Evolutionary conservation across 2,888 invertebrate genomes (phyloP), one percentile per base, ranked within the genome.

Genomic region (Bombylius major): DNA sequence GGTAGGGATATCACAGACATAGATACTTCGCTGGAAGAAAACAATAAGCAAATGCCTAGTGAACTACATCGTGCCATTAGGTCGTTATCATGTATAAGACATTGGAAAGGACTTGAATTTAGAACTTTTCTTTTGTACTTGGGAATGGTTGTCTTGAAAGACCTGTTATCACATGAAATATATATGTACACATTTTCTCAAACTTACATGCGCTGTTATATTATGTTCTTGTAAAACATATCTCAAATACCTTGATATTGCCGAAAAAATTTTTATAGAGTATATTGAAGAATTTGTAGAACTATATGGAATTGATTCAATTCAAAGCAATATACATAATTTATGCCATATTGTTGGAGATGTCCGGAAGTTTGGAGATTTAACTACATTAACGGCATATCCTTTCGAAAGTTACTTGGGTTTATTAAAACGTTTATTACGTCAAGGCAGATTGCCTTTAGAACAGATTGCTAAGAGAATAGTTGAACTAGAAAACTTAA

Each of bases 291-390:
- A 36, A 42, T 62, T 54, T 61, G 51, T 61, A 46, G 58, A 63
- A 44, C 50, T 69, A 39, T 72, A 71, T 64, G 67, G 68, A 12
- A 58, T 62, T 56, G 63, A 68, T 47, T 61, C 60, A 55, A 56
- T 69, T n/a, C 63, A 64, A 12, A 68, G 69, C 57, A 73, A 73
- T 64, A 62, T 72, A 7, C 72, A 72, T 61, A 63, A 64, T 47
- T 57, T 72, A 32, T 57, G 65, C 36, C 71, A 72, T 62, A 48
- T 71, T 39, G 62, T 67, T 32, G 63, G 65, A 54, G 71, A 72
- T 60, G 66, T 64, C 5, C 42, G 50, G 53, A 64, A 56, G 44
- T 68, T 64, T 61, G 70, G 71, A 6, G 46, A 48, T 34, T 61
- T 71, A 33, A 65, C 67, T 53, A 61, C 60, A 44, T 66, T 67